Evolutionary conservation across 2,797 vertebrate species (phyloP), one percentile per base, ranked within the genome.

Genomic region (Ceyx erithaca): DNA sequence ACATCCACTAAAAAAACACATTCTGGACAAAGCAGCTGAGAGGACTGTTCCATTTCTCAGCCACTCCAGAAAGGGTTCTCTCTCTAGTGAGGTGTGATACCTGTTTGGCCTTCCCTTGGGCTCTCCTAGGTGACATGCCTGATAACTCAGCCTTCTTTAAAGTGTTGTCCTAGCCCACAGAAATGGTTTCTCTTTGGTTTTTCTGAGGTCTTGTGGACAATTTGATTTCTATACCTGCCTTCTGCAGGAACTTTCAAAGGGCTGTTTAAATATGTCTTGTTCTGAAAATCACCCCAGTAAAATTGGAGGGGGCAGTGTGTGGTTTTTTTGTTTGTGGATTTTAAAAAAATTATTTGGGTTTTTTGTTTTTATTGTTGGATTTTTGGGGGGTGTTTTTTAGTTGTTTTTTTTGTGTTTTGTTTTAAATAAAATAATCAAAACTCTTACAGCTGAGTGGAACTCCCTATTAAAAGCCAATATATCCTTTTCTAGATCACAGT

Each of bases 71-170:
- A 70, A 31, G 25, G n/a, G 8, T 17, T 71, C 67, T 88, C 7
- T 61, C 3, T 51, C 30, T 89, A 41, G 15, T 69, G 48, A 63
- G 76, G 55, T 14, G 12, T 40, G 13, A 1, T 58, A 54, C 21
- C 64, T 90, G 31, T 45, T 52, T 91, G 84, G 46, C 75, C 49
- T 86, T 63, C 58, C 61, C 33, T 35, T 49, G 71, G 67, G 30
- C 46, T 83, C 21, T 89, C 4, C 26, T 58, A 7, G 13, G 15
- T 79, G 52, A 57, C 92, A 70, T 58, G 30, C 17, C 31, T 80
- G 45, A 12, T 58, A 66, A 43, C 30, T 87, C 59, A 76, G 12
- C 35, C 20, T 84, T 59, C 49, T 89, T 81, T 19, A 25, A 71
- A 17, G 10, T 46, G 35, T 48, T 61, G 17, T 40, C 77, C 49